Conservation (phyloP, 2,888 invertebrate species). For the Barypeithes pellucidus region DNA sequence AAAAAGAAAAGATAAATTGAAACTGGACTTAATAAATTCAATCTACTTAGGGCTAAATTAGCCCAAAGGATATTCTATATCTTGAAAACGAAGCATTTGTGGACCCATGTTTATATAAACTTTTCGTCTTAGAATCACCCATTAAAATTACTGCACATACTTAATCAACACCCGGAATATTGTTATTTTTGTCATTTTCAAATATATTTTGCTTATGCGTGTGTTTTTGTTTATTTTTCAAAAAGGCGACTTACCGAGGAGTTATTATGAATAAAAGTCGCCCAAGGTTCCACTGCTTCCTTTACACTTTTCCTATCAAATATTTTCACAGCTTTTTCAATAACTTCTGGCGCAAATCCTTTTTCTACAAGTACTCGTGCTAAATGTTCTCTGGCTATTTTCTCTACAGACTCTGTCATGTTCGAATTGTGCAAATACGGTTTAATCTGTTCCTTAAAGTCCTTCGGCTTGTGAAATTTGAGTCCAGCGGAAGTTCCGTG, state of each 20-base stretch:
- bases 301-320: constrained; percentile 29
- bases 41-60: too few species aligned
- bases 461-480: constrained; percentile 25
- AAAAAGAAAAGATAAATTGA: too few species aligned
- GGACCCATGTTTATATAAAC: too few species aligned
- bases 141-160: too few species aligned
- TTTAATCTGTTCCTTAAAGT: constrained; percentile 32
- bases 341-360: constrained; percentile 14
- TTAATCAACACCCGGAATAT: too few species aligned
- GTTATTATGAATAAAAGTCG: constrained; percentile 73
- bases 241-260: constrained; percentile 72
- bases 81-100: too few species aligned
- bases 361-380: constrained; percentile 27
- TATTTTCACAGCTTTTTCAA: constrained; percentile 32
- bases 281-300: constrained; percentile 69
- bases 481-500: constrained; percentile 33
- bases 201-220: too few species aligned
- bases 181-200: too few species aligned
- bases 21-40: too few species aligned
- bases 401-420: not conserved
- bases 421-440: constrained; percentile 16
- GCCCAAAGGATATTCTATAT: too few species aligned
- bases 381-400: constrained; percentile 30
- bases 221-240: too few species aligned
- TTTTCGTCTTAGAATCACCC: too few species aligned